phyloP scores from a whole-genome alignment of 1,140 invertebrate genomes.

The Melanaphis sacchari region DNA sequence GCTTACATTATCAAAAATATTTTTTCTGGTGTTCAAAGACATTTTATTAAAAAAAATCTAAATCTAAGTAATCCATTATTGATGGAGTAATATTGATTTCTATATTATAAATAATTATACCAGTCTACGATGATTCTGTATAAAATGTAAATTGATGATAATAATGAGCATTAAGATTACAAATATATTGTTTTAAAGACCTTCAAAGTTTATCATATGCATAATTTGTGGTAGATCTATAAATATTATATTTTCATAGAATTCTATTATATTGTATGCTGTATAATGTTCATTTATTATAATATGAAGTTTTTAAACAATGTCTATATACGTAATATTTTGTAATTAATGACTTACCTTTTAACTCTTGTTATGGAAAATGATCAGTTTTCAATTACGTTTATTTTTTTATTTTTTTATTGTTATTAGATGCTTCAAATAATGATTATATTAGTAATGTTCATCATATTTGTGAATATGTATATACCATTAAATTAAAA shows the following conservation, averaged over 20 bases:
- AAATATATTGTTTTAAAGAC: background rate
- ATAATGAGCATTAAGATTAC: background rate
- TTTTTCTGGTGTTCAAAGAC: too few relatives aligned
- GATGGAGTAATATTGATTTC: too few relatives aligned
- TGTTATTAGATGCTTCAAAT: background rate
- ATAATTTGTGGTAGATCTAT: background rate
- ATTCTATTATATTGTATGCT: background rate
- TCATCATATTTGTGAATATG: too few relatives aligned
- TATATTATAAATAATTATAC: too few relatives aligned
- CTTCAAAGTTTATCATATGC: background rate
- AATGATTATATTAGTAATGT: background rate
- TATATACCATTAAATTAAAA: too few relatives aligned
- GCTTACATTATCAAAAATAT: too few relatives aligned
- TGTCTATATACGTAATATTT: background rate
- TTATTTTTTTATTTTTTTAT: background rate
- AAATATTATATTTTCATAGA: background rate
- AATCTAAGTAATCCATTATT: too few relatives aligned
- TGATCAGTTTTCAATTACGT: background rate
- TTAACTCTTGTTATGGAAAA: background rate
- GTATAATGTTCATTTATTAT: too few relatives aligned
- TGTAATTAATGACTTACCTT: background rate
- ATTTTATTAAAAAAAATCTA: too few relatives aligned
- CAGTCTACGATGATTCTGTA: too few relatives aligned
- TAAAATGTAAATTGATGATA: background rate
- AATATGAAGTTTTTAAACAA: background rate